Evolutionary conservation across 2,113 vertebrate species (phyloP).

Genomic region (Gasterosteus nipponicus): DNA sequence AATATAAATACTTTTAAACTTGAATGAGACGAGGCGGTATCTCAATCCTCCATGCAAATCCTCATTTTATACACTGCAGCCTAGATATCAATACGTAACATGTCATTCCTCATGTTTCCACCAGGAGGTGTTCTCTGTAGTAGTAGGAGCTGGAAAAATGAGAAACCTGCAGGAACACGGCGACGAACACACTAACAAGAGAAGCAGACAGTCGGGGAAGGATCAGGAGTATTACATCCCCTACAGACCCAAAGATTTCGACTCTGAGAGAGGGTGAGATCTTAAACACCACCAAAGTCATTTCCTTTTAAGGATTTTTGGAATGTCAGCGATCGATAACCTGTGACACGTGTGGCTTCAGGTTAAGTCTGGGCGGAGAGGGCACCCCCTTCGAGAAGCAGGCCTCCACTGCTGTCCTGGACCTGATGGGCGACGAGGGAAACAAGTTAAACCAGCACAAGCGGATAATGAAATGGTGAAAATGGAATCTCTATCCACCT

Average conservation of each 20-base stretch:
- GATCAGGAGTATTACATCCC: slow-evolving; percentile 91
- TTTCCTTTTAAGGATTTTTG: background rate
- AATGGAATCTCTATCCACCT: background rate
- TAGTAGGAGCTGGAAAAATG: slow-evolving; percentile 84
- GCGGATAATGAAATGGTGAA: slow-evolving; percentile 87
- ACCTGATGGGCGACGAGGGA: slow-evolving; percentile 89
- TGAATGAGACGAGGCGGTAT: background rate
- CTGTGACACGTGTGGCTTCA: slow-evolving; percentile 38
- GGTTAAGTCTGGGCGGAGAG: slow-evolving; percentile 83
- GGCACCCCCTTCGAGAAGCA: slow-evolving; percentile 90
- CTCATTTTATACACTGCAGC: background rate
- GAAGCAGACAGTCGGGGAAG: slow-evolving; percentile 49
- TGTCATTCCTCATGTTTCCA: slow-evolving; percentile 31
- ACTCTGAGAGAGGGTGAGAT: slow-evolving; percentile 91
- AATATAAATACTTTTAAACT: background rate
- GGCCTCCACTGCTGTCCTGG: slow-evolving; percentile 87
- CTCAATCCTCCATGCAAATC: background rate
- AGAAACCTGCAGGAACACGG: slow-evolving; percentile 47
- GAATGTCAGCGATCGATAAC: background rate
- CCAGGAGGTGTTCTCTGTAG: slow-evolving; percentile 86
- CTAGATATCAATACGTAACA: background rate
- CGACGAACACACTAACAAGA: slow-evolving; percentile 72
- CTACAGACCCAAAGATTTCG: slow-evolving; percentile 92
- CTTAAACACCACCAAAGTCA: background rate
- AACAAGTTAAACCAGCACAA: slow-evolving; percentile 83